A percentile compares a stretch with the other conserved stretches of the same genome.
Conservation (phyloP, 2,113 vertebrate genomes). For the Capreolus pygargus region DNA sequence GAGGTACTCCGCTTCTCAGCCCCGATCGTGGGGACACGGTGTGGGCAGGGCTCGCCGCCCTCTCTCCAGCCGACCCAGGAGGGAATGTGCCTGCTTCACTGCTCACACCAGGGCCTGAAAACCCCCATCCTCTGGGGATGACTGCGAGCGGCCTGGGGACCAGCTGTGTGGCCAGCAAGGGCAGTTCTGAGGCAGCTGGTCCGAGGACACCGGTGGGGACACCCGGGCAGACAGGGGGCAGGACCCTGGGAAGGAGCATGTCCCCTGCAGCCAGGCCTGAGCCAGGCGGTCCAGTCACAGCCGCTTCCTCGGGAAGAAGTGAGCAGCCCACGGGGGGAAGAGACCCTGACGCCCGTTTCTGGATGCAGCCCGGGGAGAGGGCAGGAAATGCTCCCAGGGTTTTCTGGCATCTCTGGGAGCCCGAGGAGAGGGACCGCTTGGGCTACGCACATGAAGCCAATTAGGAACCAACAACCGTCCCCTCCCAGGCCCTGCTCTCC, state of each 20-base stretch:
- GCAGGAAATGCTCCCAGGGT: not conserved
- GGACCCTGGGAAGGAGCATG: accelerated
- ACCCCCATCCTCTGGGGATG: accelerated
- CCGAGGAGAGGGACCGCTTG: accelerated
- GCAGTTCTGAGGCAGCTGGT: not conserved
- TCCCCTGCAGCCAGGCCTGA: not conserved
- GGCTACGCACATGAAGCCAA: not conserved
- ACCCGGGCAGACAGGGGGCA: accelerated
- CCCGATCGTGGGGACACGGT: accelerated
- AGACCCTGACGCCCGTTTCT: accelerated
- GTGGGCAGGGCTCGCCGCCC: accelerated
- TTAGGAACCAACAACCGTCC: not conserved
- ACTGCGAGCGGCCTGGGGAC: not conserved
- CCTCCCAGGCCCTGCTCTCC: not conserved
- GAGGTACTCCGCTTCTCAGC: not conserved
- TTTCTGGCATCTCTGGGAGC: accelerated
- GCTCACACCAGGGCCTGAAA: too few species aligned
- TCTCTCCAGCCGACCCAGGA: not conserved
- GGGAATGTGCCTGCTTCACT: accelerated
- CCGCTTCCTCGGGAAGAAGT: not conserved
- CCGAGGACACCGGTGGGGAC: accelerated
- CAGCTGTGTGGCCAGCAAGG: accelerated
- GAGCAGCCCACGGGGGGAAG: accelerated
- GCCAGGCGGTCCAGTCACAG: accelerated
- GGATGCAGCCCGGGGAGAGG: not conserved